Evolutionary conservation across 2,797 vertebrate species (phyloP), one percentile per base, ranked within the genome.

Genomic region (Myotis findleyi): DNA sequence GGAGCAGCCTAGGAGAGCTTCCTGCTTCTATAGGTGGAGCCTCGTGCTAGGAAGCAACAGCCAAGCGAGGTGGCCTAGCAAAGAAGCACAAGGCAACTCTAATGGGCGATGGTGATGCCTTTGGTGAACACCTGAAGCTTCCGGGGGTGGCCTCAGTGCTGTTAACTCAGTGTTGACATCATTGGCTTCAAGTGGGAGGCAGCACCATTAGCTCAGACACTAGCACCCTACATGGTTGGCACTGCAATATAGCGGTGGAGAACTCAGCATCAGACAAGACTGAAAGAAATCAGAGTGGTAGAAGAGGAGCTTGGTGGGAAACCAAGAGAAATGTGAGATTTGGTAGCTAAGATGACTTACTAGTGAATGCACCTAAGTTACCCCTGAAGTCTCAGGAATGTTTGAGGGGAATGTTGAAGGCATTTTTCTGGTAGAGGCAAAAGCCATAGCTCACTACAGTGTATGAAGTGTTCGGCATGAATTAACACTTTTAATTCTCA

Each of bases 401-500:
- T 92, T 66, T 93, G 38, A 72, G 21, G 55, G 88, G 49, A 71
- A 55, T 6, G 10, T 30, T n/a, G 41, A 72, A 36, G 44, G 49
- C 47, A 51, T 59, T 83, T 91, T 91, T 93, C 64, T 79, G 36
- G 59, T 20, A 82, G 21, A 91, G 11, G 4, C 36, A 68, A 41
- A 92, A 72, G 25, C 4, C 82, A 72, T 25, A 66, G 13, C 18
- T 66, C 36, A 14, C 64, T 91, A 9, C n/a, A 30, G 1, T 30
- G 10, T 62, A 75, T 16, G 44, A 20, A 72, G 68, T 62, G 12
- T 27, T 69, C 77, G 76, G 81, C 16, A 36, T 89, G 64, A 72
- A 66, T 75, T 49, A 83, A 44, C 33, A 51, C 8, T n/a, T 49
- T 86, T 82, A 71, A 55, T 77, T 92, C 57, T 96, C 57, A 82